These are phyloP conservation scores for Stenopsyche tienmushanensis DNA, from an alignment of 1,140 invertebrate species.

Conservation along the genomic window DNA sequence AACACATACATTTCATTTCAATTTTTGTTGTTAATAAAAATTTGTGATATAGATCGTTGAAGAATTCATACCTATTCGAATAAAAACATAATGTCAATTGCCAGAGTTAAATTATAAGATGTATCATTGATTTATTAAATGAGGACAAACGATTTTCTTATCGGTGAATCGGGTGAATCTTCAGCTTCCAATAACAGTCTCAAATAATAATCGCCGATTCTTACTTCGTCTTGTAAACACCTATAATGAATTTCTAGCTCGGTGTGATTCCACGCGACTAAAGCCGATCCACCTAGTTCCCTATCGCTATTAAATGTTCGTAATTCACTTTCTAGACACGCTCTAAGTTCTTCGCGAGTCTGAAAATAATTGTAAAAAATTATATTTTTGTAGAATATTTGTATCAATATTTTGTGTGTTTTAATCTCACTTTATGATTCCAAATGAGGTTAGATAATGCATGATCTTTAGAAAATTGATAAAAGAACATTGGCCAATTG, in stretches of 20 bases:
- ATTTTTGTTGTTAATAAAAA: constrained; percentile 83
- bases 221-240: constrained; percentile 93
- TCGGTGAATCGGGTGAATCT: constrained; percentile 81
- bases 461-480: constrained; percentile 94
- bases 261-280: constrained; percentile 97
- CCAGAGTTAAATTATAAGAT: constrained; percentile 23
- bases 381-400: not conserved
- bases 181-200: constrained; percentile 90
- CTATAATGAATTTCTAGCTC: constrained; percentile 95
- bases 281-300: constrained; percentile 77
- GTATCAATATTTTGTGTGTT: not conserved
- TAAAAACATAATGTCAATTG: constrained; percentile 34
- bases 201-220: constrained; percentile 98
- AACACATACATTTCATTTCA: constrained; percentile 93
- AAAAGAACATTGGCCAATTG: constrained; percentile 95
- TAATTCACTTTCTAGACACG: constrained; percentile 92
- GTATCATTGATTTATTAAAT: constrained; percentile 4
- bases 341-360: constrained; percentile 93
- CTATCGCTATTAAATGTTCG: constrained; percentile 86
- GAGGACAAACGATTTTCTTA: constrained; percentile 69
- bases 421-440: constrained; percentile 84
- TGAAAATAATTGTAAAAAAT: constrained; percentile 46
- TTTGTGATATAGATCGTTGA: constrained; percentile 97
- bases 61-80: constrained; percentile 85
- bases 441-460: constrained; percentile 95